Base-by-base conservation (phyloP, 1,140 invertebrate genomes). In the Trichoplusia ni region DNA sequence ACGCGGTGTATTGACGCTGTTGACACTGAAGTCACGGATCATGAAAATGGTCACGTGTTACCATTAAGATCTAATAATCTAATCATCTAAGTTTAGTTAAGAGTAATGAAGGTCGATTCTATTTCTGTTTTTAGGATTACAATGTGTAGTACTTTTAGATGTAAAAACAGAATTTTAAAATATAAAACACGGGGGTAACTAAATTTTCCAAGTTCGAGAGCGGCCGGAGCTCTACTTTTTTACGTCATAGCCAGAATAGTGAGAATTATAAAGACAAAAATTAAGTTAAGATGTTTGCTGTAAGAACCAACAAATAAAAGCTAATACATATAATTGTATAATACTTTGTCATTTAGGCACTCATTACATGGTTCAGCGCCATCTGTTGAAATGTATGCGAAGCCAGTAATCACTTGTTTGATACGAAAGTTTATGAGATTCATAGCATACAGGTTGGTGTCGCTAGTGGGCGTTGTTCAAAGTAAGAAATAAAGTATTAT, bases 11-110 rank as follows among this genome's bases (percentile, higher is more conserved):
- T 35, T 51, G 47, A 51, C 47, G 47, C 21, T 14, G 13, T 51
- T 51, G 47, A 51, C 46, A 19, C 9, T n/a, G 31, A 21, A 21
- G 47, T 51, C 29, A 35, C 27, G 47, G 47, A 21, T 51, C 47
- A 35, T 21, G 27, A 21, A 13, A n/a, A 13, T 18, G 47, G 23
- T 51, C 29, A 51, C 29, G 47, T 51, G 47, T 51, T 35, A 19
- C 16, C 4, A 21, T 33, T 47, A 14, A 31, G 25, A 49, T 49
- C 25, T 49, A 31, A 49, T 49, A 23, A 47, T 18, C 8, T 49
- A 31, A 49, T 49, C 46, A 47, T 18, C 8, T 16, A 6, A 49
- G 46, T 18, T 31, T 23, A 18, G 23, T 29, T 31, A 11, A 14
- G 9, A 18, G 23, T 29, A 18, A 11, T 13, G 9, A 2, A 21